Evolutionary conservation across 2,113 vertebrate genomes (phyloP), one percentile per base, ranked within the genome.

Genomic region (Danionella cerebrum): DNA sequence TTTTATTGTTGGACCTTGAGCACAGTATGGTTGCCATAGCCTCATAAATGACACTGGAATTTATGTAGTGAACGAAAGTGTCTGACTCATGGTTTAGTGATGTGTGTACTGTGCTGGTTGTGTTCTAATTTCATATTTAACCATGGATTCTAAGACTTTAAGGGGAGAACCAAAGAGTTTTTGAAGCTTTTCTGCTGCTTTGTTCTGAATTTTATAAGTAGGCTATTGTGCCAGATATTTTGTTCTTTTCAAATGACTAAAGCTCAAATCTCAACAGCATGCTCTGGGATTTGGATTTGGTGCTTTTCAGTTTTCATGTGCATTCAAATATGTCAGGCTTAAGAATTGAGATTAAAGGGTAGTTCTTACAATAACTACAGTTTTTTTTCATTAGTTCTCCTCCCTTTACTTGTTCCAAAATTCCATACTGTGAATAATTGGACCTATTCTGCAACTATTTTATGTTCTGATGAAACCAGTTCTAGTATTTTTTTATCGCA

Each of bases 71-170:
- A 80, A 76, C 73, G 73, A 76, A 57, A 38, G 50, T 25, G 27
- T 35, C 67, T 86, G 83, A 85, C 76, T 84, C 85, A 87, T 52
- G 11, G 22, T 27, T 79, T 59, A 79, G 82, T 74, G 70, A 83
- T 82, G 64, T 81, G 77, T 81, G 74, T 71, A 69, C 76, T 78
- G 60, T 7, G 68, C 68, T 57, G 11, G 60, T 65, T 51, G 59
- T 76, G 81, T 70, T 76, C 78, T 78, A 72, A 75, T 69, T 76
- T 78, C 72, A 74, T 77, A 76, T 83, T 78, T 72, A 64, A 53
- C 51, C 36, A 35, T 51, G 8, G 65, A 71, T 72, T 39, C 64
- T 35, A 36, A 22, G 12, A 31, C 29, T 51, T 47, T 16, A n/a
- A 29, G 59, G 52, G 19, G n/a, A 13, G n/a, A 45, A 21, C 8